Base-by-base conservation (phyloP, 2,113 vertebrate species). In the Pteronura brasiliensis region DNA sequence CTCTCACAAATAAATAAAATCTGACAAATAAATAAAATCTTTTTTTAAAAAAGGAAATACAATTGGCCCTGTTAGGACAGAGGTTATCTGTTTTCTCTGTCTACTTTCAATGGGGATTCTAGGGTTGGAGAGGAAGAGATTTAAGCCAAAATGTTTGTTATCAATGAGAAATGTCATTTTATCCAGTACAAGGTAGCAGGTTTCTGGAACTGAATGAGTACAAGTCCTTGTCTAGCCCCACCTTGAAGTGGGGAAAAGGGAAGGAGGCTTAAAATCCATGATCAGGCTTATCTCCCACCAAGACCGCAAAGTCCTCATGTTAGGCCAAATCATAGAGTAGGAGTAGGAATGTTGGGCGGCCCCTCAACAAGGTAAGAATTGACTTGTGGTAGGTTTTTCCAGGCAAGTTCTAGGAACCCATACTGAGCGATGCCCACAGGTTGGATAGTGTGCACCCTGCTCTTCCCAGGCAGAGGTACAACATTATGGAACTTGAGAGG, bases 331-430 rank as follows among this genome's bases (percentile, higher is more conserved):
- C 59, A 93, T 55, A 95, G 81, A 49, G 44, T 67, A 1, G 71
- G 55, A 18, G 86, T 87, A 17, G 63, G 29, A 44, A 63, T 36
- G 34, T 3, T 88, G 57, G 95, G 65, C 27, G 44, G 63, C 11
- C 17, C 90, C 36, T 71, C 36, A 3, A 6, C 67, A 18, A 3
- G 5, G 36, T 47, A 81, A 93, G 95, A 59, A 27, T 20, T 61
- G 36, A 83, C 55, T 55, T 74, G 88, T 3, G 97, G 91, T 21
- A 95, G 57, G 31, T 87, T 95, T 95, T 97, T 96, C 98, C 97
- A 98, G 63, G 96, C 96, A 57, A 98, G 88, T 76, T 89, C 93
- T 88, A 98, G 34, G 65, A 97, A 90, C 13, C 98, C 98, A 72
- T 95, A 98, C 2, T 13, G 85, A n/a, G 97, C 77, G 7, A 92